Conservation (phyloP, 2,113 vertebrate species). For the Brachypteracias leptosomus region DNA sequence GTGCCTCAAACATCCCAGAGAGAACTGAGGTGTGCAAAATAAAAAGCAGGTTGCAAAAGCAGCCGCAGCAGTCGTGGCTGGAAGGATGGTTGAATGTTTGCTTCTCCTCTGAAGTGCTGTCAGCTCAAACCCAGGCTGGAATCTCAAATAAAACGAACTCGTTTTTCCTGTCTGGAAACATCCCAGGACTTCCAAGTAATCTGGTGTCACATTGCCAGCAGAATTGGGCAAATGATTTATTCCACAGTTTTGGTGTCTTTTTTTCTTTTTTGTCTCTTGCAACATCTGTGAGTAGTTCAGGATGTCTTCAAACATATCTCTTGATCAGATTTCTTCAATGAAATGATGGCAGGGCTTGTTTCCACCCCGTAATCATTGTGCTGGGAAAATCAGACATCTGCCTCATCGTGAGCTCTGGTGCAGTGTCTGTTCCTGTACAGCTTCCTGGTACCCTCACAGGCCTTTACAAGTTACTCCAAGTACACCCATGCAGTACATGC, state of each 20-base stretch:
- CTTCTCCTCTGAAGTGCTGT: neutral
- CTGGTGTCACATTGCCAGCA: neutral
- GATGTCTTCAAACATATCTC: neutral
- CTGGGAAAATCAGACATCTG: neutral
- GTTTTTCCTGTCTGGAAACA: constrained; percentile 20
- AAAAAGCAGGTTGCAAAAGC: neutral
- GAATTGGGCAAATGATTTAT: neutral
- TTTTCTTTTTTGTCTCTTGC: neutral
- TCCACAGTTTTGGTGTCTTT: neutral
- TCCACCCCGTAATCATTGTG: neutral
- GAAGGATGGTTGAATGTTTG: neutral
- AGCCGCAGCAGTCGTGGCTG: neutral
- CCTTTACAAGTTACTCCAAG: neutral
- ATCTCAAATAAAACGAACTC: neutral
- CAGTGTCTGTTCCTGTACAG: neutral
- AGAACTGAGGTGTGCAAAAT: neutral
- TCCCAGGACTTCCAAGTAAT: constrained; percentile 6
- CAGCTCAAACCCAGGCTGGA: neutral
- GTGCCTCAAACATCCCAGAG: neutral
- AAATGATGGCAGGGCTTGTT: neutral
- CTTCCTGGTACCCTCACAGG: neutral
- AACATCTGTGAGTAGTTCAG: neutral
- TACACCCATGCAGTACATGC: too few species aligned
- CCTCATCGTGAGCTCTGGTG: neutral
- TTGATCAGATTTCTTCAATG: neutral